phyloP scores from a whole-genome alignment of 2,888 invertebrate species.

The Stenichneumon culpator region DNA sequence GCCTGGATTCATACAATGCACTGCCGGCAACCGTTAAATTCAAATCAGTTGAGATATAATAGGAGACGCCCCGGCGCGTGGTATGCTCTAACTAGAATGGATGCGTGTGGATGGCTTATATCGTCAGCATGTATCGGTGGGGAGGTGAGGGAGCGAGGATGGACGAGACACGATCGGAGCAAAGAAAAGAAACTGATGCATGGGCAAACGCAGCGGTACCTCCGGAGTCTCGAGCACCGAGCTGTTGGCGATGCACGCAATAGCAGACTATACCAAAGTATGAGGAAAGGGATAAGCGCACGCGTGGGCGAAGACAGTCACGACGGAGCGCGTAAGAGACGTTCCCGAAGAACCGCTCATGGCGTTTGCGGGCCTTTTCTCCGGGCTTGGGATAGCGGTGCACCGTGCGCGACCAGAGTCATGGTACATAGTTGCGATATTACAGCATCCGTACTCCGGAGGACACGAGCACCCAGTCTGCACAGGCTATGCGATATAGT shows the following conservation, averaged over 20 bases:
- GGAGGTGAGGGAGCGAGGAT: conserved; percentile 36
- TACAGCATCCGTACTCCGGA: neutral
- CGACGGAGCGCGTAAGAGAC: conserved; percentile 57
- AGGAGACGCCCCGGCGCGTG: conserved; percentile 67
- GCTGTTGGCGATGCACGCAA: conserved; percentile 18
- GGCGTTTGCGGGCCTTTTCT: conserved; percentile 48
- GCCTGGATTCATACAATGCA: conserved; percentile 75
- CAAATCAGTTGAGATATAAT: conserved; percentile 78
- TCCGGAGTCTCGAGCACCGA: conserved; percentile 16
- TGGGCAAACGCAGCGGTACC: conserved; percentile 33
- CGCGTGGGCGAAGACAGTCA: conserved; percentile 68
- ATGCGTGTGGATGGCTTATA: conserved; percentile 70
- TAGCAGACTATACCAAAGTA: conserved; percentile 46
- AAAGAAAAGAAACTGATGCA: conserved; percentile 50
- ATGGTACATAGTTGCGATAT: conserved; percentile 21
- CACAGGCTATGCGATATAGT: neutral
- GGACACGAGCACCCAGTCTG: neutral
- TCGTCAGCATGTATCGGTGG: conserved; percentile 20
- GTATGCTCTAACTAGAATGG: conserved; percentile 78
- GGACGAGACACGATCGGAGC: conserved; percentile 51
- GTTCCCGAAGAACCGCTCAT: conserved; percentile 39
- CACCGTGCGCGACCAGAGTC: conserved; percentile 28
- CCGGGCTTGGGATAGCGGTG: conserved; percentile 57
- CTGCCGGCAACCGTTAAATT: conserved; percentile 79
- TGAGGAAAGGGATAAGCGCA: conserved; percentile 49